phyloP scores from a whole-genome alignment of 2,888 invertebrate species.

The Ernsta delagoae region DNA sequence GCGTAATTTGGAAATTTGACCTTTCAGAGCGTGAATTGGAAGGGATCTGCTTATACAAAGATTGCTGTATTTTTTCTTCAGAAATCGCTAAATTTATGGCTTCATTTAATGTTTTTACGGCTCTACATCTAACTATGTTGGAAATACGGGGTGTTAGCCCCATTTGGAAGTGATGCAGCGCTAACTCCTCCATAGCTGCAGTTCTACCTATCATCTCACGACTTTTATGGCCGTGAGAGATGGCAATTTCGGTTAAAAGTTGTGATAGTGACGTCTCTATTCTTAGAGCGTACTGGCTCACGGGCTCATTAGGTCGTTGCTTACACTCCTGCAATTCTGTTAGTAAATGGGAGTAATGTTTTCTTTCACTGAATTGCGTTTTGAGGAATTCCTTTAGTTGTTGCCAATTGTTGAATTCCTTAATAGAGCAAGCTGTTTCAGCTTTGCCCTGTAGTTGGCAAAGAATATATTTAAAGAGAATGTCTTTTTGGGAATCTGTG shows the following conservation, averaged over 20 bases:
- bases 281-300: conserved; percentile 41
- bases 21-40: background rate
- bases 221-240: conserved; percentile 9
- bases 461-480: conserved; percentile 21
- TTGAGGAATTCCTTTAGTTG: conserved; percentile 10
- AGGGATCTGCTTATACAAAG: background rate
- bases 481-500: background rate
- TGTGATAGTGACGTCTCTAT: conserved; percentile 37
- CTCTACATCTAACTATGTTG: conserved; percentile 17
- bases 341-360: background rate
- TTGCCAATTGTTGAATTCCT: conserved; percentile 7
- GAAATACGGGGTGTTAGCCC: conserved; percentile 11
- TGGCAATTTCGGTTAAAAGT: background rate
- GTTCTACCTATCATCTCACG: conserved; percentile 5
- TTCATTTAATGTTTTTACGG: conserved; percentile 9
- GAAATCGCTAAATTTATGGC: conserved; percentile 31
- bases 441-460: conserved; percentile 15
- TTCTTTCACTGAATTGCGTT: conserved; percentile 22
- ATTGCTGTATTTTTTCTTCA: conserved; percentile 14
- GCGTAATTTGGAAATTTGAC: background rate
- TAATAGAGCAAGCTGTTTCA: conserved; percentile 14
- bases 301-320: conserved; percentile 37
- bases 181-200: conserved; percentile 27
- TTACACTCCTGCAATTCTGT: conserved; percentile 33
- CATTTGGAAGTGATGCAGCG: conserved; percentile 24